phyloP scores from a whole-genome alignment of 2,888 invertebrate genomes.

The Cacoxenus indagator region DNA sequence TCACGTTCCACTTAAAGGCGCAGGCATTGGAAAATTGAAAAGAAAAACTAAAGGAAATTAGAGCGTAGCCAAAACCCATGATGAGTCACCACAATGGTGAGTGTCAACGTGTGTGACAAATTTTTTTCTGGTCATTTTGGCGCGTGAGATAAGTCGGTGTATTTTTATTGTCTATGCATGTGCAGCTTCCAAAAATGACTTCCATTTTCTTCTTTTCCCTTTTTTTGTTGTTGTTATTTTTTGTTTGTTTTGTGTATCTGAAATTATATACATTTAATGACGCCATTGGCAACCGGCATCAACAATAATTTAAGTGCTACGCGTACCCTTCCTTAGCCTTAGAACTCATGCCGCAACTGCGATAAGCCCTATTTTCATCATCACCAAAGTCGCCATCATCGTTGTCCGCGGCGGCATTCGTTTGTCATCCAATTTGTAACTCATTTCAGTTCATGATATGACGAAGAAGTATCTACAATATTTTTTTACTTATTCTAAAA shows the following conservation, averaged over 20 bases:
- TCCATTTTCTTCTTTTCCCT: no score
- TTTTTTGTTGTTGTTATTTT: not conserved
- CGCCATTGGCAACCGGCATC: slow-evolving; percentile 40
- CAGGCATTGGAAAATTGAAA: not conserved
- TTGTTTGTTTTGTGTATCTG: slow-evolving; percentile 1
- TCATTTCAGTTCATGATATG: slow-evolving; percentile 49
- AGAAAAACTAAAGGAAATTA: slow-evolving; percentile 17
- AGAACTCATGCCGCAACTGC: slow-evolving; percentile 12
- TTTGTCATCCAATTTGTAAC: slow-evolving; percentile 50
- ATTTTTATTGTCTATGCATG: not conserved
- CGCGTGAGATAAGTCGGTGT: slow-evolving; percentile 1
- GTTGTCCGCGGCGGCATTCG: not conserved
- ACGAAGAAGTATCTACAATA: slow-evolving; percentile 25
- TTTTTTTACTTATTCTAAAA: not conserved
- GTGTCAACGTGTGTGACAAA: slow-evolving; percentile 16
- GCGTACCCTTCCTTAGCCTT: not conserved
- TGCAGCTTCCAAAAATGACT: not conserved
- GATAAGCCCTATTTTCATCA: slow-evolving; percentile 12
- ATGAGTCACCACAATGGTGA: slow-evolving; percentile 49
- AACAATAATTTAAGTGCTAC: not conserved
- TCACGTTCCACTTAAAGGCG: slow-evolving; percentile 50
- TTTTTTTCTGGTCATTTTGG: not conserved
- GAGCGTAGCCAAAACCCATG: slow-evolving; percentile 6
- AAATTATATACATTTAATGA: slow-evolving; percentile 55
- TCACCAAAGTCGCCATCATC: not conserved